A percentile compares a stretch with the other conserved stretches of the same genome.
phyloP scores from a whole-genome alignment of 2,888 invertebrate genomes.

The Abrostola tripartita region DNA sequence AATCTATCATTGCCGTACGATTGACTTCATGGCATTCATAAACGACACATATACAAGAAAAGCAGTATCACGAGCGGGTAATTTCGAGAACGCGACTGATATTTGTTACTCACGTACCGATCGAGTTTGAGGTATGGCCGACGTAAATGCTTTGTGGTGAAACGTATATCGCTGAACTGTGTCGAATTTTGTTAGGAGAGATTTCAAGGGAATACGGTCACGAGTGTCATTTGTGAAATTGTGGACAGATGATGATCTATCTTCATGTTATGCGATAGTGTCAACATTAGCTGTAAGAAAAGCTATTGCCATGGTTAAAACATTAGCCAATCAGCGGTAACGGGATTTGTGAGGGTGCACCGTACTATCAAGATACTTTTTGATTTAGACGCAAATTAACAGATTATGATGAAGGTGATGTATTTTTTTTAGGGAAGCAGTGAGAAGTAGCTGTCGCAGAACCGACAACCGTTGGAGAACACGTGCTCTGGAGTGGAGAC shows the following conservation, averaged over 20 bases:
- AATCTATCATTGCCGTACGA: conserved; percentile 25
- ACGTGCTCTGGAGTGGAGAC: too few relatives aligned
- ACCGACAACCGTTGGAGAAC: too few relatives aligned
- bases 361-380: too few relatives aligned
- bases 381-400: too few relatives aligned
- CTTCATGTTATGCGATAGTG: too few relatives aligned
- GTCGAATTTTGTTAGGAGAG: conserved; percentile 44
- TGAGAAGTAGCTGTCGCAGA: too few relatives aligned
- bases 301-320: too few relatives aligned
- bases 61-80: conserved; percentile 72
- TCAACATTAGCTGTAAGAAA: too few relatives aligned
- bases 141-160: conserved; percentile 55
- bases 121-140: conserved; percentile 63
- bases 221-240: conserved; percentile 11
- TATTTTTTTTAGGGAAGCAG: too few relatives aligned
- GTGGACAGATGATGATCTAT: background rate
- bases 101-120: conserved; percentile 58
- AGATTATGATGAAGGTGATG: too few relatives aligned
- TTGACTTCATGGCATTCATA: conserved; percentile 35
- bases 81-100: conserved; percentile 68
- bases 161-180: conserved; percentile 42
- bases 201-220: conserved; percentile 25
- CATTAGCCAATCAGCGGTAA: too few relatives aligned
- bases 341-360: too few relatives aligned
- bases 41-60: conserved; percentile 61